Conservation (phyloP, 2,888 invertebrate species). For the Galeopsomyia nigrocyanea region DNA sequence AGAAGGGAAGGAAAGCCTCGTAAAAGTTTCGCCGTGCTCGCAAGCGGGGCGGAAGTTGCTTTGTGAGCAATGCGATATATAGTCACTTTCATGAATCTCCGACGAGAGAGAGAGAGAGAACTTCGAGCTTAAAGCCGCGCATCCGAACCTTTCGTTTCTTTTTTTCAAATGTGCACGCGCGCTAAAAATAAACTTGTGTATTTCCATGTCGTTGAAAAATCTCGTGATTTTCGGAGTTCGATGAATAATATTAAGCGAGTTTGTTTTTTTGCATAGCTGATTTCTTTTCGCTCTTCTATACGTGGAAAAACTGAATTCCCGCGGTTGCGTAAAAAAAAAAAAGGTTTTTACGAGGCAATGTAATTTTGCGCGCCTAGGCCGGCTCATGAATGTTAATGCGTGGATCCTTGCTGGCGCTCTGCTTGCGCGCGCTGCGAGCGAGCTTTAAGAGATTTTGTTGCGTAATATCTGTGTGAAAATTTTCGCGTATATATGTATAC, state of each 20-base stretch:
- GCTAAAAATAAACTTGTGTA: too few relatives aligned
- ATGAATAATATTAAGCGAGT: too few relatives aligned
- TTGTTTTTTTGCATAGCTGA: too few relatives aligned
- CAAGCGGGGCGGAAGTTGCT: constrained; percentile 52
- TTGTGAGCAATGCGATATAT: constrained; percentile 43
- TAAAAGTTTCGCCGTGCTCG: constrained; percentile 46
- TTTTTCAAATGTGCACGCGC: too few relatives aligned
- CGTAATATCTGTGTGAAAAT: too few relatives aligned
- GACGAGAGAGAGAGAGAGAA: neutral
- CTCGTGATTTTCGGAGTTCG: neutral
- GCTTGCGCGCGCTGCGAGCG: too few relatives aligned
- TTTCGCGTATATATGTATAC: too few relatives aligned
- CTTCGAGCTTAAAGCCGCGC: too few relatives aligned
- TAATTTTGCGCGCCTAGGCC: constrained; percentile 7
- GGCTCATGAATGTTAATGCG: constrained; percentile 9
- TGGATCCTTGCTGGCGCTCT: neutral
- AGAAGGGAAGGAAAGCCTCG: constrained; percentile 50
- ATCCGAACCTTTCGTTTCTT: too few relatives aligned
- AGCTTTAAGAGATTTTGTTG: too few relatives aligned
- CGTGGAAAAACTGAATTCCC: neutral
- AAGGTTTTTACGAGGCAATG: constrained; percentile 17
- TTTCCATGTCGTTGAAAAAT: neutral
- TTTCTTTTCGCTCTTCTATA: constrained; percentile 26
- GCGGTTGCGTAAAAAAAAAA: constrained; percentile 12
- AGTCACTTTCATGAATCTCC: constrained; percentile 46